Percentiles rank a stretch among this genome's conserved stretches.
phyloP scores from a whole-genome alignment of 1,140 invertebrate genomes.

The Centruroides vittatus region DNA sequence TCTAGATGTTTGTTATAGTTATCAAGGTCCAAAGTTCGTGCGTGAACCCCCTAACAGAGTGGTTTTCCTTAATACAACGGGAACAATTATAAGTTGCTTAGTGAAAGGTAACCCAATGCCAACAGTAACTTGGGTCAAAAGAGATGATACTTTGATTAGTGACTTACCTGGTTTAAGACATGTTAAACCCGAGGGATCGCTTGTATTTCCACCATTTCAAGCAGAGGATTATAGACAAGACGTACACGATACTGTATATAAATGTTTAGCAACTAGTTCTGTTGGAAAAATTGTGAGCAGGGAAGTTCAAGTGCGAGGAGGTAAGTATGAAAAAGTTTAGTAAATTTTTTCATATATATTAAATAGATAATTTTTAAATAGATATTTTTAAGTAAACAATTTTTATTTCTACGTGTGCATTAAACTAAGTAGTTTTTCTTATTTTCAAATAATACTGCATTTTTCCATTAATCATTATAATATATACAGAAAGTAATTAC shows the following conservation, averaged over 20 bases:
- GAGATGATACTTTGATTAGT: constrained; percentile 42
- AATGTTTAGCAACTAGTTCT: constrained; percentile 76
- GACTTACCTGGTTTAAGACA: constrained; percentile 51
- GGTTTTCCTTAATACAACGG: constrained; percentile 86
- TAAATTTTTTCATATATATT: too few species aligned
- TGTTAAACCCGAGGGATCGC: constrained; percentile 33
- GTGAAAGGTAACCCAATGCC: constrained; percentile 64
- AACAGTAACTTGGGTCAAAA: constrained; percentile 59
- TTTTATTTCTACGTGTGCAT: too few species aligned
- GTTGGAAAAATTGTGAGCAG: constrained; percentile 78
- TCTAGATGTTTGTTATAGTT: too few species aligned
- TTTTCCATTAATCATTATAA: too few species aligned
- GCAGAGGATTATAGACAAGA: constrained; percentile 37
- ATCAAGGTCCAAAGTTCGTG: constrained; percentile 65
- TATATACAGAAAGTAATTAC: too few species aligned
- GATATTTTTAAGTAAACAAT: too few species aligned
- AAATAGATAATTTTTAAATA: too few species aligned
- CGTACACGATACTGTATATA: constrained; percentile 38
- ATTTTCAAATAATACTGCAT: too few species aligned
- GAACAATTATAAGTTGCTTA: constrained; percentile 78
- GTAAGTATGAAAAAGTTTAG: constrained; percentile 39
- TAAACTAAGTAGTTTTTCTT: too few species aligned
- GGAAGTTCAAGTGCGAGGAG: constrained; percentile 84
- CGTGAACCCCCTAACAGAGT: constrained; percentile 79
- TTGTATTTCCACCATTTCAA: constrained; percentile 28